Conservation (phyloP, 2,888 invertebrate genomes). For the Vandiemenella viatica region DNA sequence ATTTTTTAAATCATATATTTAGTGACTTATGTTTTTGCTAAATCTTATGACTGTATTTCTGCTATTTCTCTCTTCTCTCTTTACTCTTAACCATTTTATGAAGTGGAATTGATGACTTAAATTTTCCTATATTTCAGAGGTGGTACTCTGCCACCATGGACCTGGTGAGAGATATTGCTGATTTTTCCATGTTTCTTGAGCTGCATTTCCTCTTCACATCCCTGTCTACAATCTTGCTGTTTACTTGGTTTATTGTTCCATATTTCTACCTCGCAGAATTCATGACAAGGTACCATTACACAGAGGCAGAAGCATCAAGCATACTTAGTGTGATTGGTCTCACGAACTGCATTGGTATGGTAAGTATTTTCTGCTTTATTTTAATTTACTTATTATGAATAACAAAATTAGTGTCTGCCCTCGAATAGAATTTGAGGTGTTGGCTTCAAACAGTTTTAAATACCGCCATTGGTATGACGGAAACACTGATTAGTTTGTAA, state of each 20-base stretch:
- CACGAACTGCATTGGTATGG: slow-evolving; percentile 82
- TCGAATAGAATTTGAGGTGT: no score
- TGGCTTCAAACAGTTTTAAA: no score
- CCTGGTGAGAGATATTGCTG: slow-evolving; percentile 54
- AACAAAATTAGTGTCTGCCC: no score
- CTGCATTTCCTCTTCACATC: slow-evolving; percentile 67
- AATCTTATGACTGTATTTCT: no score
- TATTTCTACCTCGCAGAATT: slow-evolving; percentile 87
- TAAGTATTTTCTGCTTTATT: slow-evolving; percentile 26
- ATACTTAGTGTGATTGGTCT: slow-evolving; percentile 77
- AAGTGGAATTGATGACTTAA: no score
- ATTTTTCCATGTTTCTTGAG: slow-evolving; percentile 63
- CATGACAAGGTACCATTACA: slow-evolving; percentile 53
- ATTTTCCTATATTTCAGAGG: slow-evolving; percentile 37
- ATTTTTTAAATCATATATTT: no score
- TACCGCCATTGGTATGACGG: no score
- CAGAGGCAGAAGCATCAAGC: slow-evolving; percentile 56
- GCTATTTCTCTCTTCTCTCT: no score
- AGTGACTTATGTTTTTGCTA: no score
- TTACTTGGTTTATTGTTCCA: slow-evolving; percentile 88
- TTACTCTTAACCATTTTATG: no score
- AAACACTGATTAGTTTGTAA: no score
- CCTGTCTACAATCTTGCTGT: slow-evolving; percentile 72
- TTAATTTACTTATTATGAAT: no score
- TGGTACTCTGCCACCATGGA: slow-evolving; percentile 55